Conservation (phyloP, 2,113 vertebrate genomes). For the Anarhynchus alexandrinus region DNA sequence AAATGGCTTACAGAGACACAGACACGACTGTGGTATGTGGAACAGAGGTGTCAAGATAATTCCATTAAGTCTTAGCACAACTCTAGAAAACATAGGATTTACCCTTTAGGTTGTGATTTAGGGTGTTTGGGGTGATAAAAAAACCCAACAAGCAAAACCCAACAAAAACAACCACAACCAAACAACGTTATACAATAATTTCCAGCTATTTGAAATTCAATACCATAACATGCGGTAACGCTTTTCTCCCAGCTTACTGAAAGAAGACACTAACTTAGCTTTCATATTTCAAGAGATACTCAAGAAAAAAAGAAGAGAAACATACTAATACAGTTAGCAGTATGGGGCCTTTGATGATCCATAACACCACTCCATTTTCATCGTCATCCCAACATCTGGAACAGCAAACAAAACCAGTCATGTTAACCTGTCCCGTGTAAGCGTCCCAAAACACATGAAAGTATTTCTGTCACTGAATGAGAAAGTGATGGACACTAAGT, state of each 20-base stretch:
- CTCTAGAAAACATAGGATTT: background rate
- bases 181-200: background rate
- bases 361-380: slow-evolving; percentile 64
- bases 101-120: background rate
- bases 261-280: background rate
- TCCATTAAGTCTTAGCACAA: background rate
- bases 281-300: background rate
- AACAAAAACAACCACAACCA: background rate
- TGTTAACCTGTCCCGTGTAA: background rate
- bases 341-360: slow-evolving; percentile 79
- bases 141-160: no score
- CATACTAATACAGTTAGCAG: slow-evolving; percentile 73
- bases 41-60: background rate
- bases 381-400: slow-evolving; percentile 78
- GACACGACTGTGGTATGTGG: background rate
- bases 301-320: background rate
- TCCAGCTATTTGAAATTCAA: background rate
- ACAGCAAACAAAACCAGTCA: background rate
- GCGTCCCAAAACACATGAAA: background rate
- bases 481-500: background rate
- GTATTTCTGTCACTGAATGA: background rate
- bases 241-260: background rate
- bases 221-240: background rate
- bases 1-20: background rate
- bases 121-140: background rate